A percentile compares a stretch with the other conserved stretches of the same genome.
These are phyloP conservation scores for Apogon talboti DNA, from an alignment of 2,797 vertebrate species.

Conservation along the genomic window DNA sequence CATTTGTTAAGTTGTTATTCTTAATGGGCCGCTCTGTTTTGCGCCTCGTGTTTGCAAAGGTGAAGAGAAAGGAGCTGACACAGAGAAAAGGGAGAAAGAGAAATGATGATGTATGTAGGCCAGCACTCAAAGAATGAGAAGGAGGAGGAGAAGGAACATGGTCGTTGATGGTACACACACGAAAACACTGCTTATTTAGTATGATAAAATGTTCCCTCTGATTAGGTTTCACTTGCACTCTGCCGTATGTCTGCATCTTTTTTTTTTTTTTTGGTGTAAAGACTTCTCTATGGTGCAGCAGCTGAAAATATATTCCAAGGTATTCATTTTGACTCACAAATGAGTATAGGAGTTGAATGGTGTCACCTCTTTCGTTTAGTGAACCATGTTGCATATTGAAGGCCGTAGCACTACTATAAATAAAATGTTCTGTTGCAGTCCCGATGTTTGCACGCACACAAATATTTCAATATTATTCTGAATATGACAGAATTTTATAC, in stretches of 20 bases:
- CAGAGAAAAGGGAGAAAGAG: conserved; percentile 25
- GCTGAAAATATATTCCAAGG: too few relatives aligned
- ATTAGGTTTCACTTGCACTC: conserved; percentile 10
- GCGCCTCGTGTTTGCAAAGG: conserved; percentile 28
- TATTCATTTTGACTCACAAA: too few relatives aligned
- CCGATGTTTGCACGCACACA: too few relatives aligned
- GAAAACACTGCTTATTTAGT: conserved; percentile 17
- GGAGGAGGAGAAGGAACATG: conserved; percentile 5
- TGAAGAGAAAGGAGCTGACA: conserved; percentile 47
- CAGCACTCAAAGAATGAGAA: conserved; percentile 43
- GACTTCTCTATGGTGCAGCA: neutral
- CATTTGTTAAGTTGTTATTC: conserved; percentile 47
- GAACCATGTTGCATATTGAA: neutral
- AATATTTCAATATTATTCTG: too few relatives aligned
- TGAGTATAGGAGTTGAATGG: too few relatives aligned
- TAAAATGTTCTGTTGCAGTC: neutral
- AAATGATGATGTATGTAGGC: conserved; percentile 56
- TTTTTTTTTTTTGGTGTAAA: neutral
- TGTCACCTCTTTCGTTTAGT: neutral
- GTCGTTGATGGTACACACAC: neutral
- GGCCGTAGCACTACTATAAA: neutral
- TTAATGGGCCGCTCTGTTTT: conserved; percentile 47
- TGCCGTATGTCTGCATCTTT: conserved; percentile 2
- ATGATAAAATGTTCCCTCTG: conserved; percentile 19
- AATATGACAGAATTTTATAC: too few relatives aligned